Percentiles rank a stretch among this genome's conserved stretches.
phyloP scores from a whole-genome alignment of 2,113 vertebrate species.

The Tiliqua scincoides region DNA sequence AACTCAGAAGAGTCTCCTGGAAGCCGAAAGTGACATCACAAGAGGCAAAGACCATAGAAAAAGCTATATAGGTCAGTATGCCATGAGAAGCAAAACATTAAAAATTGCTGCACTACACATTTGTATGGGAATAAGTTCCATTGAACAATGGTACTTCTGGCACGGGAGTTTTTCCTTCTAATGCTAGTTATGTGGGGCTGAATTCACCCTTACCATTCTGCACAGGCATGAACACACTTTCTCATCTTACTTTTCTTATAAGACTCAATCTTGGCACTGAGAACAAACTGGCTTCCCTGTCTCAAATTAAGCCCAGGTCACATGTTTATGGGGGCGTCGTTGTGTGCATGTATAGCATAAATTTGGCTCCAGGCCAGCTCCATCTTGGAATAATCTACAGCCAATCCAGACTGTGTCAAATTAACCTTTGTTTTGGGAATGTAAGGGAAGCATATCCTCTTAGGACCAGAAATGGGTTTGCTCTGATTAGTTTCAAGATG shows the following conservation, averaged over 20 bases:
- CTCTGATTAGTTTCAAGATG: not conserved
- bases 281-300: not conserved
- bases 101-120: no score
- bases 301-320: not conserved
- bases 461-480: not conserved
- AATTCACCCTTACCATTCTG: not conserved
- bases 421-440: constrained; percentile 15
- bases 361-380: not conserved
- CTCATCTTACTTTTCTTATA: not conserved
- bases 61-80: no score
- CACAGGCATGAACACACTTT: not conserved
- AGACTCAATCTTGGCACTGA: no score
- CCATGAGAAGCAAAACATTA: no score
- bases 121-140: no score
- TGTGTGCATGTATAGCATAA: not conserved
- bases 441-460: not conserved
- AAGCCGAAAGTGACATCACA: no score
- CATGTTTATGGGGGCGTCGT: not conserved
- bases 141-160: not conserved
- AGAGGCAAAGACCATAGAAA: no score
- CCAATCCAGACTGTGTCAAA: constrained; percentile 16
- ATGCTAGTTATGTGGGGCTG: not conserved
- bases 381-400: not conserved
- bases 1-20: no score
- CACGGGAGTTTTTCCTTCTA: not conserved